Evolutionary conservation across 2,888 invertebrate species (phyloP), one percentile per base, ranked within the genome.

Genomic region (Helobdella robusta): DNA sequence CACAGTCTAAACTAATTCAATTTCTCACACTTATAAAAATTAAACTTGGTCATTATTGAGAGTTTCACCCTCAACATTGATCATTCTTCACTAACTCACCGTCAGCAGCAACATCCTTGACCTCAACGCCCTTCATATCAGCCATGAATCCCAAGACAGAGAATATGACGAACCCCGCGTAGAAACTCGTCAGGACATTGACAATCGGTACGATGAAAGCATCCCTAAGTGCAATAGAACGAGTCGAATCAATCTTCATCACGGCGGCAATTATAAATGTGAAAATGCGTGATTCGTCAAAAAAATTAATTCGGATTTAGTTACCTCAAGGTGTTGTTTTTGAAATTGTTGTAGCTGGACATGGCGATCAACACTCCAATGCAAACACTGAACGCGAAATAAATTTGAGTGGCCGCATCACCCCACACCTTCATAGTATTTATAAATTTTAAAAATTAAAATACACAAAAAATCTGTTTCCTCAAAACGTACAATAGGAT

Each of bases 121-220:
- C 72, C 28, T 52, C 50, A 8, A 70, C 70, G n/a, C 69, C 67
- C 62, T 72, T 72, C 52, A 65, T 58, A 11, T 68, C 44, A 0
- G 72, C 70, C 71, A 72, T 71, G 34, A 87, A 87, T 1, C 88
- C 88, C 59, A 75, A 69, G 66, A 65, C 72, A 18, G 73, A 70
- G 68, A 75, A 75, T 23, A 75, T 74, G 50, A 73, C 75, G 64
- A 74, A 74, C 1, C 75, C 75, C 8, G 74, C 73, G 66, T 72
- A 75, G 48, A 75, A 67, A 60, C 72, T 72, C 11, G 75, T 76
- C 4, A 68, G 36, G 50, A 74, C 73, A 66, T 75, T 76, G 25
- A 75, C 69, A 34, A 74, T 59, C 2, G 75, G 75, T 2, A 75
- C 70, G 4, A 74, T 65, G 4, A 75, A 48, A 6, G 75, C 69